These are phyloP conservation scores for Plagodis dolabraria DNA, from an alignment of 2,888 invertebrate species.

Conservation along the genomic window DNA sequence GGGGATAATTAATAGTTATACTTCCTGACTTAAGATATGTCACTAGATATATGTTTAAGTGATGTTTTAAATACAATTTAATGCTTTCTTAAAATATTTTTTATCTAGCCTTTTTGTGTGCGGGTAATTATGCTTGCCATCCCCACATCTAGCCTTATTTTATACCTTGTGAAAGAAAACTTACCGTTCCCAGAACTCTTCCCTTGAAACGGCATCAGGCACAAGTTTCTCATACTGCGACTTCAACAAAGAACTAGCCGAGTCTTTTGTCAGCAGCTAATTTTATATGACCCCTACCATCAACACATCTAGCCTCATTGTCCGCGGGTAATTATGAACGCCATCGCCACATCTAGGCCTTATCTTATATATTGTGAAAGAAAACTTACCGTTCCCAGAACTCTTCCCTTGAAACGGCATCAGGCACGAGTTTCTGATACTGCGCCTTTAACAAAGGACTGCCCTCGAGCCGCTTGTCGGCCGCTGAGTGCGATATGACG, in stretches of 20 bases:
- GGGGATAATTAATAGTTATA: too few species aligned
- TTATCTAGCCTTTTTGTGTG: too few species aligned
- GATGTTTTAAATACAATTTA: too few species aligned
- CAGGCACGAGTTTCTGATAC: constrained; percentile 89
- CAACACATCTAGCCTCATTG: constrained; percentile 45
- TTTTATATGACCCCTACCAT: constrained; percentile 48
- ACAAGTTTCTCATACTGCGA: constrained; percentile 88
- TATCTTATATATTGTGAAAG: constrained; percentile 48
- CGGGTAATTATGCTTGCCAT: background rate
- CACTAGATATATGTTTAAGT: too few species aligned
- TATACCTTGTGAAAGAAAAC: constrained; percentile 55
- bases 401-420: constrained; percentile 88
- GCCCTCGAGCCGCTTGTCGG: constrained; percentile 54
- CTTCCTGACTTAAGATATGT: too few species aligned
- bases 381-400: constrained; percentile 90
- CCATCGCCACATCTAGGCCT: too few species aligned
- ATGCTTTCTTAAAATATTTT: too few species aligned
- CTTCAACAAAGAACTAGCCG: constrained; percentile 76
- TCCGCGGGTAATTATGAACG: background rate
- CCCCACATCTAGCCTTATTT: too few species aligned
- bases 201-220: constrained; percentile 88
- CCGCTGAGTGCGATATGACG: constrained; percentile 51
- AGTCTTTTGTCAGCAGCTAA: constrained; percentile 56
- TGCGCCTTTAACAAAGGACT: constrained; percentile 83
- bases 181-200: constrained; percentile 92